Conservation (phyloP, 2,888 invertebrate genomes). For the Scelioninae gen. 1 region DNA sequence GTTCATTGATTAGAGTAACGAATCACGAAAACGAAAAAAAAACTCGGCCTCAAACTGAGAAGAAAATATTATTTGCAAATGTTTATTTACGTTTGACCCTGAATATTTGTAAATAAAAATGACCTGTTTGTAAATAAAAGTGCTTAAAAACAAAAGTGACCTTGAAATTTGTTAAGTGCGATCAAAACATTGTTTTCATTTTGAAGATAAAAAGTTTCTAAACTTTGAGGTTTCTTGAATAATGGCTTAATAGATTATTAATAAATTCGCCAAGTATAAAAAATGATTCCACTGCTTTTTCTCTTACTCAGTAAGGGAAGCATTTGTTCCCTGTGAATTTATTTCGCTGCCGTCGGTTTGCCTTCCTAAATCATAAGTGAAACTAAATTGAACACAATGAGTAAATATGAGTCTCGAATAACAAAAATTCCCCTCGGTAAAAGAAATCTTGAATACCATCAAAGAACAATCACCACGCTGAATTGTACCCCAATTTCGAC, state of each 20-base stretch:
- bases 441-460: conserved; percentile 44
- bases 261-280: conserved; percentile 26
- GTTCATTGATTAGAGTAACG: conserved; percentile 16
- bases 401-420: conserved; percentile 83
- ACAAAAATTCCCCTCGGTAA: conserved; percentile 73
- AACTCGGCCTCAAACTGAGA: no score
- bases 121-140: no score
- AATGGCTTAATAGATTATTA: conserved; percentile 48
- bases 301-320: conserved; percentile 13
- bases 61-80: no score
- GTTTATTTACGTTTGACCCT: no score
- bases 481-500: conserved; percentile 36
- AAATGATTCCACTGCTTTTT: conserved; percentile 23
- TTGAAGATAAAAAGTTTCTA: no score
- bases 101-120: no score
- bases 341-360: conserved; percentile 41
- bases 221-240: no score
- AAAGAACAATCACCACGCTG: conserved; percentile 44
- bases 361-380: conserved; percentile 66
- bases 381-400: conserved; percentile 76
- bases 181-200: no score
- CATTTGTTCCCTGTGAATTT: conserved; percentile 49
- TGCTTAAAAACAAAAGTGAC: no score
- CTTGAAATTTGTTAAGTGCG: no score
- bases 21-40: no score